Evolutionary conservation across 2,888 invertebrate genomes (phyloP).

Genomic region (Sinotaia quadrata): DNA sequence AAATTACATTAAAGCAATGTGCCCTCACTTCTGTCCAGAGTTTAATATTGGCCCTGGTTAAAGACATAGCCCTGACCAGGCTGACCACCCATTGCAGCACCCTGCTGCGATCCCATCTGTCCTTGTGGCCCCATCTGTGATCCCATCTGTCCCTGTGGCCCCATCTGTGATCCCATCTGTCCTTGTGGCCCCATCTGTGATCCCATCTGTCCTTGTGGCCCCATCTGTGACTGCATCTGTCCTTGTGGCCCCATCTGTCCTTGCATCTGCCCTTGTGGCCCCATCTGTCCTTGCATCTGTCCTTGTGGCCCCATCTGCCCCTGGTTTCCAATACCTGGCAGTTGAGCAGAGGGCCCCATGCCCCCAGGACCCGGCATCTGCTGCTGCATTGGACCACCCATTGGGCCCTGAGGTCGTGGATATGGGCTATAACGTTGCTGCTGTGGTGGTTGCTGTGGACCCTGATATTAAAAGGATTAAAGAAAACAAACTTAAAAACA

Average conservation of each 20-base stretch:
- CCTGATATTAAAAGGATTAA: neutral
- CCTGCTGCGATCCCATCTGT: slow-evolving; percentile 30
- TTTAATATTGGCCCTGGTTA: slow-evolving; percentile 44
- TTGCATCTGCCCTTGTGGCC: slow-evolving; percentile 39
- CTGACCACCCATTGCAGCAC: slow-evolving; percentile 32
- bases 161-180: too few relatives aligned
- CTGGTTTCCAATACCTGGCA: slow-evolving; percentile 30
- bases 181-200: too few relatives aligned
- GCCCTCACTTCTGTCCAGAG: neutral
- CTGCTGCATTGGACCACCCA: slow-evolving; percentile 37
- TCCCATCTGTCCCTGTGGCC: slow-evolving; percentile 31
- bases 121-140: slow-evolving; percentile 33
- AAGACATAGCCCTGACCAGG: slow-evolving; percentile 43
- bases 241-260: too few relatives aligned
- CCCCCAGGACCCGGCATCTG: slow-evolving; percentile 18
- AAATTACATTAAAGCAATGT: too few relatives aligned
- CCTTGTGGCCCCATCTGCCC: slow-evolving; percentile 30
- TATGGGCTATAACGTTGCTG: slow-evolving; percentile 28
- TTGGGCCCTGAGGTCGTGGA: slow-evolving; percentile 35
- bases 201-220: too few relatives aligned
- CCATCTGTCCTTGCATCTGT: slow-evolving; percentile 36
- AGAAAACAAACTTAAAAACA: too few relatives aligned
- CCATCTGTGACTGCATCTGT: too few relatives aligned
- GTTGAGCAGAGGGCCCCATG: slow-evolving; percentile 23
- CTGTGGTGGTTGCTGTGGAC: neutral